Conservation (phyloP, 2,113 vertebrate genomes). For the Heloderma charlesbogerti region DNA sequence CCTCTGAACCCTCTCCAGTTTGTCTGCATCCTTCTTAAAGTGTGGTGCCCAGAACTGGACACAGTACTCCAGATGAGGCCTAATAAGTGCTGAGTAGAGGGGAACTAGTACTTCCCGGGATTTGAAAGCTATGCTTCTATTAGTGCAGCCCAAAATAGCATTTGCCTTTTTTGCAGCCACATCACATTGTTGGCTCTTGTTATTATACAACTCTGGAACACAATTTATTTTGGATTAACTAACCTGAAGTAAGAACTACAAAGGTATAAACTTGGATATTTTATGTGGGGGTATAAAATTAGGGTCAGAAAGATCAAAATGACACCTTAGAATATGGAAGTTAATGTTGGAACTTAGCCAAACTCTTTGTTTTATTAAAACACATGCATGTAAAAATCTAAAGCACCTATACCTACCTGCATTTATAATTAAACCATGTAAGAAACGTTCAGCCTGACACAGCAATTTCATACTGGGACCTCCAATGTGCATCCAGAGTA, state of each 20-base stretch:
- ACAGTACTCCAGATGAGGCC: too few species aligned
- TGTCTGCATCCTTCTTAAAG: too few species aligned
- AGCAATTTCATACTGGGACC: not conserved
- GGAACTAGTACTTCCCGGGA: too few species aligned
- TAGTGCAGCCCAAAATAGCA: too few species aligned
- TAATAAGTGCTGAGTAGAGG: too few species aligned
- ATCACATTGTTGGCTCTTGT: too few species aligned
- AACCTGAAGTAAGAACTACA: not conserved
- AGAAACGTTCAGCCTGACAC: not conserved
- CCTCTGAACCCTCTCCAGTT: too few species aligned
- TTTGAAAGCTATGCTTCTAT: too few species aligned
- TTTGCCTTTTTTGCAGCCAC: too few species aligned
- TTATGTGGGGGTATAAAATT: not conserved
- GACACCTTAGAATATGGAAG: not conserved
- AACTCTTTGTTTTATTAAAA: not conserved
- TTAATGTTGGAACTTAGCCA: not conserved
- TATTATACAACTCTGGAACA: not conserved
- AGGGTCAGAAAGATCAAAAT: not conserved
- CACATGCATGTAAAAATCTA: not conserved
- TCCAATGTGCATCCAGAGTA: not conserved
- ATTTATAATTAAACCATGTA: not conserved
- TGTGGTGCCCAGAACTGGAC: too few species aligned
- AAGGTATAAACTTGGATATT: not conserved
- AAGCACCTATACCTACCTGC: not conserved
- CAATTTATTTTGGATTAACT: slow-evolving; percentile 1